A percentile compares a stretch with the other conserved stretches of the same genome.
phyloP scores from a whole-genome alignment of 2,888 invertebrate species.

The Notocelia uddmanniana region DNA sequence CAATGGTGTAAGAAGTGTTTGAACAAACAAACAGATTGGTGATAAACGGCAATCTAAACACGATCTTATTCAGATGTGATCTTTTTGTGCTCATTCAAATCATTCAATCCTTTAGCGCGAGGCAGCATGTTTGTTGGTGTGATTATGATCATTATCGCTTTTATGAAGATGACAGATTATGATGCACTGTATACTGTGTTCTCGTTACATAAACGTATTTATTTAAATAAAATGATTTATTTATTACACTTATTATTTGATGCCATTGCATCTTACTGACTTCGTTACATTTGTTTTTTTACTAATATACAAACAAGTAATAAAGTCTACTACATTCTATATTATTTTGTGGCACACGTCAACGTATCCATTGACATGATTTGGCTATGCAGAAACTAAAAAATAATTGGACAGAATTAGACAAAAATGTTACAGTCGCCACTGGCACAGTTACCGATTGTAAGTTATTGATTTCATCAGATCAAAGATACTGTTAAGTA shows the following conservation, averaged over 20 bases:
- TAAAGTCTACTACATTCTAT: not conserved
- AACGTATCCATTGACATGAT: not conserved
- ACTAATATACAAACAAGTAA: not conserved
- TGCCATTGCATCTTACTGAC: not conserved
- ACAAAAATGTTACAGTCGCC: not conserved
- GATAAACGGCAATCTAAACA: slow-evolving; percentile 41
- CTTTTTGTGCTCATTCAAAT: slow-evolving; percentile 42
- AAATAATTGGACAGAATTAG: not conserved
- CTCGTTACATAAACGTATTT: not conserved
- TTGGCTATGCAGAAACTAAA: not conserved
- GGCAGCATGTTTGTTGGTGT: slow-evolving; percentile 25
- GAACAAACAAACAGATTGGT: slow-evolving; percentile 28
- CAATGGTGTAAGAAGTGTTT: slow-evolving; percentile 26
- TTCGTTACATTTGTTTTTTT: not conserved
- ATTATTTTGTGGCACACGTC: not conserved
- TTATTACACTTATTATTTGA: not conserved
- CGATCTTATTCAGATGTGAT: slow-evolving; percentile 37
- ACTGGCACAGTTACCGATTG: not conserved
- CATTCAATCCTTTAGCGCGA: slow-evolving; percentile 40
- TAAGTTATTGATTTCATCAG: slow-evolving; percentile 37
- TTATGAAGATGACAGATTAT: slow-evolving; percentile 23
- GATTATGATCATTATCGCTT: slow-evolving; percentile 31
- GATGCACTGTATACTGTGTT: not conserved
- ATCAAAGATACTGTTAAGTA: slow-evolving; percentile 43
- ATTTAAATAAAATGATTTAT: not conserved